These are phyloP conservation scores for Styela plicata DNA, from an alignment of 23 tunicate genomes.

Conservation along the genomic window DNA sequence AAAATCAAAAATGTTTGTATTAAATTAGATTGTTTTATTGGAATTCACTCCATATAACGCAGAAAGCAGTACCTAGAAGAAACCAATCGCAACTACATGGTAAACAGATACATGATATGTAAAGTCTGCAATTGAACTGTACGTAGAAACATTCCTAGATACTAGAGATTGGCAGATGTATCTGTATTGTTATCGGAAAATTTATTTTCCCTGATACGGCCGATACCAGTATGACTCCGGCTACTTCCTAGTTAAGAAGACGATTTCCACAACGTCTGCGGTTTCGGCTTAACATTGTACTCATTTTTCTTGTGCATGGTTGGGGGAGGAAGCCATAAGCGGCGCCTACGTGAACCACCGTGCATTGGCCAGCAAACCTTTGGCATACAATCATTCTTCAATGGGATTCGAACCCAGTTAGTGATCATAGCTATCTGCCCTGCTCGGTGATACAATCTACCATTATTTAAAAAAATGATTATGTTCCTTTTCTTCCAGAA, in stretches of 20 bases:
- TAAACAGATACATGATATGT: too few species aligned
- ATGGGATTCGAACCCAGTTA: background rate
- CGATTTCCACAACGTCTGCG: too few species aligned
- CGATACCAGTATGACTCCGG: too few species aligned
- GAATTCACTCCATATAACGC: background rate
- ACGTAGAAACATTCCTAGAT: too few species aligned
- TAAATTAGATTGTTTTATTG: background rate
- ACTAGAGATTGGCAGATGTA: too few species aligned
- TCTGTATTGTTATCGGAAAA: too few species aligned
- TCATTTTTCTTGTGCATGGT: background rate
- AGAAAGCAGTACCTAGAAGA: background rate
- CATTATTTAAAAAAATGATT: too few species aligned
- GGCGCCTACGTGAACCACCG: background rate
- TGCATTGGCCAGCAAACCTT: background rate
- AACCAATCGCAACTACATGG: too few species aligned
- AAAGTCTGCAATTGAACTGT: too few species aligned
- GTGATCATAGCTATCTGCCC: background rate
- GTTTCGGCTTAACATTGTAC: too few species aligned
- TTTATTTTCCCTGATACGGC: too few species aligned
- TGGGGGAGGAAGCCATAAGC: background rate
- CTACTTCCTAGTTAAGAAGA: too few species aligned
- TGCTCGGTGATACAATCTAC: background rate
- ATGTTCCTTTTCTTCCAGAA: slow-evolving; percentile 15
- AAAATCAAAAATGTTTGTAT: background rate
- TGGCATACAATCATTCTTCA: background rate